Conservation (phyloP, 2,113 vertebrate genomes). For the Oryzias melastigma region DNA sequence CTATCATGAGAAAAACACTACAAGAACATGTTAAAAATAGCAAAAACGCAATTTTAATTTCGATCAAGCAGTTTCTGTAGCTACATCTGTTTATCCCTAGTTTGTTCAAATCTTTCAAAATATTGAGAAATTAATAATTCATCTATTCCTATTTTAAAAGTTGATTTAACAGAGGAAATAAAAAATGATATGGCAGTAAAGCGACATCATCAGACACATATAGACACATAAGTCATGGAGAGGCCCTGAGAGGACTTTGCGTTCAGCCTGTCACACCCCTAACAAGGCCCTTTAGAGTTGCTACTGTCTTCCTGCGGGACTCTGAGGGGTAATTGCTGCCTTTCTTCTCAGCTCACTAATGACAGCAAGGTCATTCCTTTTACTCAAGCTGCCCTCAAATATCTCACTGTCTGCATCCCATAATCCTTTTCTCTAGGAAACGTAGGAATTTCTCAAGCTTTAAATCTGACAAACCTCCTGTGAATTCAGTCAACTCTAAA, state of each 20-base stretch:
- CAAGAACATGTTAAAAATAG: no score
- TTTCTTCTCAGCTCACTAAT: slow-evolving; percentile 59
- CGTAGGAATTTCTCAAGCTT: slow-evolving; percentile 38
- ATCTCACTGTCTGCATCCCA: slow-evolving; percentile 37
- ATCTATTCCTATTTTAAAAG: no score
- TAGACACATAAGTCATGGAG: no score
- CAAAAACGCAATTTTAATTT: no score
- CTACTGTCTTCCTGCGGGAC: slow-evolving; percentile 47
- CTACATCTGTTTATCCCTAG: no score
- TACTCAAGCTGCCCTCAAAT: slow-evolving; percentile 25
- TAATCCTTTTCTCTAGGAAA: slow-evolving; percentile 56
- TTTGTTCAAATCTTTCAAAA: no score
- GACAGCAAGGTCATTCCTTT: slow-evolving; percentile 42
- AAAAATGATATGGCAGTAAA: no score
- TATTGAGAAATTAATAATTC: no score
- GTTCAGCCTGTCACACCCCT: slow-evolving; percentile 39
- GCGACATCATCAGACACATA: no score
- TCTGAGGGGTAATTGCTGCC: slow-evolving; percentile 53
- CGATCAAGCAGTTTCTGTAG: no score
- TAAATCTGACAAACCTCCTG: slow-evolving; percentile 16
- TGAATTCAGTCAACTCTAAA: slow-evolving; percentile 17
- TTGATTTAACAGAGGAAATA: no score
- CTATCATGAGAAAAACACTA: no score
- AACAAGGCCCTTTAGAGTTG: slow-evolving; percentile 54
- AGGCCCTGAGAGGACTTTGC: slow-evolving; percentile 23